Base-by-base conservation (phyloP, 2,888 invertebrate species). In the Sycophila texana region DNA sequence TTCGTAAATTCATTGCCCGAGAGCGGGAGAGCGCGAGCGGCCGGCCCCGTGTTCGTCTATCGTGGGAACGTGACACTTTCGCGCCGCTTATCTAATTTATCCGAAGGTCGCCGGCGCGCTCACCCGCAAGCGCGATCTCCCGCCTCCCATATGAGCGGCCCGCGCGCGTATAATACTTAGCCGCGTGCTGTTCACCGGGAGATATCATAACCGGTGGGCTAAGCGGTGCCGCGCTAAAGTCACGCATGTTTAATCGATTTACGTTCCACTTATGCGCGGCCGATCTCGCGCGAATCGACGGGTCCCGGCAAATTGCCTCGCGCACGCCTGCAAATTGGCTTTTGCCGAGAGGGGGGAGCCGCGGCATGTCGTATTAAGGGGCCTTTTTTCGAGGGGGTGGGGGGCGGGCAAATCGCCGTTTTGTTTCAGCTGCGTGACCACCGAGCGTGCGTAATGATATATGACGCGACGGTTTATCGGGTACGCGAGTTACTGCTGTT, bases 51-150 rank as follows among this genome's bases (percentile, higher is more conserved):
- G 77, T 82, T 83, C 83, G 83, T 82, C 82, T 82, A 83, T 87
- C 88, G 88, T 88, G 88, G 87, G 88, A 88, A 88, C 87, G 86
- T 87, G 87, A 88, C 88, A 87, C 87, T 87, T 87, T 87, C 87
- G 82, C 85, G 85, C 83, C 78, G 85, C 85, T 87, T 87, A 86
- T 87, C 86, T 87, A 87, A 87, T 87, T 87, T 86, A 88, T 87
- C 86, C 86, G 85, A 86, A 85, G 84, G 85, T 85, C 85, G 83
- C 82, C 82, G 80, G 60, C 67, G 57, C 74, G 66, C 55, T 58
- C 75, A 74, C 75, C 61, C 58, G 75, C 39, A 39, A 39, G 39
- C 39, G 39, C 39, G 39, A 77, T 77, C 73, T 39, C 39, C 39
- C 10, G 39, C 39, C 39, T 39, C 39, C 39, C 39, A 39, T 39